Conservation (phyloP, 2,888 invertebrate species). For the Aethes cnicana region DNA sequence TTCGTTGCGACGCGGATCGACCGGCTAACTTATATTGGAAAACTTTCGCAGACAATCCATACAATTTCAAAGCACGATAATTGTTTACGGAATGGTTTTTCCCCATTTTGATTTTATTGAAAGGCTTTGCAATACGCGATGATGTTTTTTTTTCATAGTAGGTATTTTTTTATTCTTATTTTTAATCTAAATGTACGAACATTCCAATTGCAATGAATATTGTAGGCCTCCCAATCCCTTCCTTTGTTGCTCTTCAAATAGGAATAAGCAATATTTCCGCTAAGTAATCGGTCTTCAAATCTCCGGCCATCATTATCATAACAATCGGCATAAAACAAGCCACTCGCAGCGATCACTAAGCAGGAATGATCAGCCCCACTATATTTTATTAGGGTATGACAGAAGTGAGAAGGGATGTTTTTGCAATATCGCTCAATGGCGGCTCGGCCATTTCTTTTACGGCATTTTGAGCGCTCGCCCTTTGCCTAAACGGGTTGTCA, state of each 20-base stretch:
- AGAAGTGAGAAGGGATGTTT: slow-evolving; percentile 48
- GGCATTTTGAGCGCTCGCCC: slow-evolving; percentile 47
- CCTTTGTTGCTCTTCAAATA: too few relatives aligned
- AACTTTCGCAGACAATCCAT: slow-evolving; percentile 32
- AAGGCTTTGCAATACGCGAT: neutral
- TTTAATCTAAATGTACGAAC: too few relatives aligned
- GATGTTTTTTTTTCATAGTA: neutral
- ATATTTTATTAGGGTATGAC: slow-evolving; percentile 52
- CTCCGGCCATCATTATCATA: neutral
- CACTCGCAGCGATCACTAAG: slow-evolving; percentile 19
- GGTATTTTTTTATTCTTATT: too few relatives aligned
- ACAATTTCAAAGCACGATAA: slow-evolving; percentile 30
- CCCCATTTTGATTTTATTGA: neutral
- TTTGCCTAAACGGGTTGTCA: slow-evolving; percentile 46
- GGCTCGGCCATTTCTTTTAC: slow-evolving; percentile 45
- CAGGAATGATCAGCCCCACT: slow-evolving; percentile 28
- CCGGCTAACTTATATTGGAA: slow-evolving; percentile 34
- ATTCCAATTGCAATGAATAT: too few relatives aligned
- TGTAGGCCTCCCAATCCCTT: too few relatives aligned
- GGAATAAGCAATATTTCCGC: too few relatives aligned
- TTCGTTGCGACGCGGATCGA: slow-evolving; percentile 22
- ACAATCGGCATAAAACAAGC: slow-evolving; percentile 24
- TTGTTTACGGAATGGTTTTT: slow-evolving; percentile 25
- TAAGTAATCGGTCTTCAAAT: too few relatives aligned
- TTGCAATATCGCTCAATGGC: slow-evolving; percentile 46